Conservation (phyloP, 2,888 invertebrate species). For the Drosophila melanosoma region DNA sequence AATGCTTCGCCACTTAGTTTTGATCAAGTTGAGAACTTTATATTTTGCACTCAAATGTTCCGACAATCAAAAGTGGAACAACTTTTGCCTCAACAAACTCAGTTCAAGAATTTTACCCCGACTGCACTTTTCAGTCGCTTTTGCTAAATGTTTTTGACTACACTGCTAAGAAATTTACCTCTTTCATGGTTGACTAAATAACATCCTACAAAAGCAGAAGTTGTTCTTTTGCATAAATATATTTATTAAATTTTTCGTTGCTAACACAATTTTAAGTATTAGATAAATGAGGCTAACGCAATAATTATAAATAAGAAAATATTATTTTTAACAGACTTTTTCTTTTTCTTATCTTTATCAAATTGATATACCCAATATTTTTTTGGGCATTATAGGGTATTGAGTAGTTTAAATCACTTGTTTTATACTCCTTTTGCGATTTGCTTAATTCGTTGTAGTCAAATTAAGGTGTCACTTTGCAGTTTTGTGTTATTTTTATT, state of each 20-base stretch:
- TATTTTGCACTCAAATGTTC: conserved; percentile 72
- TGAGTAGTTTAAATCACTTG: neutral
- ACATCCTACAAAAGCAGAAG: conserved; percentile 5
- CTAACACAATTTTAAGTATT: neutral
- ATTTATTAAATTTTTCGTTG: too few relatives aligned
- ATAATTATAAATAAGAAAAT: neutral
- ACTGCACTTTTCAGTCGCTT: conserved; percentile 41
- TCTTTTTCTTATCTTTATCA: neutral
- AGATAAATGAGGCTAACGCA: neutral
- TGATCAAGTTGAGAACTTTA: conserved; percentile 68
- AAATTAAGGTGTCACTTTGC: conserved; percentile 19
- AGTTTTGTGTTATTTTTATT: conserved; percentile 34
- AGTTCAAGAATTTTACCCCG: conserved; percentile 32
- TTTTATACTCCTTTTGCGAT: neutral
- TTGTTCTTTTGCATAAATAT: neutral
- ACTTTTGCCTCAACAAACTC: conserved; percentile 49
- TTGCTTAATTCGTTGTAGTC: neutral
- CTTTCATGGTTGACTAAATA: neutral
- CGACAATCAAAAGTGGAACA: conserved; percentile 72
- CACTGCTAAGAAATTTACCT: conserved; percentile 2
- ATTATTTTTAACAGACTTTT: neutral
- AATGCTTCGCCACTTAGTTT: conserved; percentile 73
- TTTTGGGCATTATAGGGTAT: neutral
- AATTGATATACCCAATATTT: neutral
- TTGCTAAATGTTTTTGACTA: conserved; percentile 41